phyloP scores from a whole-genome alignment of 2,888 invertebrate species.

The Nomada ferruginata region DNA sequence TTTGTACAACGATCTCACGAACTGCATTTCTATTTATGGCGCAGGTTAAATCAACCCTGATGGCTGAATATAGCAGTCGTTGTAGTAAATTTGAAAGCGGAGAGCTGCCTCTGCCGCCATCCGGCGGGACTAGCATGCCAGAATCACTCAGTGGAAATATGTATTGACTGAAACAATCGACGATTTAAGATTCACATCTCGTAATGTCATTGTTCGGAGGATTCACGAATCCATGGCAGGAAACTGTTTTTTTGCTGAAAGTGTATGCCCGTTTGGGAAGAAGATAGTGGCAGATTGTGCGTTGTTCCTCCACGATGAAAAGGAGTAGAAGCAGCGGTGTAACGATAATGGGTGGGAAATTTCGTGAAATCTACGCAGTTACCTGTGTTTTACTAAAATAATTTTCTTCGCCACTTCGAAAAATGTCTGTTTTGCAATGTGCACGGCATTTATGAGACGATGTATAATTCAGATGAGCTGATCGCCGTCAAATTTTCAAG shows the following conservation, averaged over 20 bases:
- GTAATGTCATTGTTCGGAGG: constrained; percentile 25
- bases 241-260: constrained; percentile 27
- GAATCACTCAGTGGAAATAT: constrained; percentile 80
- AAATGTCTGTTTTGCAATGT: constrained; percentile 46
- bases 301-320: constrained; percentile 10
- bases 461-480: constrained; percentile 17
- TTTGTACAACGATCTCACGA: neutral
- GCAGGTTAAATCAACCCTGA: constrained; percentile 79
- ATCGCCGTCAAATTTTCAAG: constrained; percentile 1
- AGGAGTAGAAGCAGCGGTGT: constrained; percentile 13
- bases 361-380: constrained; percentile 50
- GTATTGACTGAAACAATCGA: constrained; percentile 72
- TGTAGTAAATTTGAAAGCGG: constrained; percentile 81
- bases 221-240: constrained; percentile 23
- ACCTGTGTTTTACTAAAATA: constrained; percentile 58
- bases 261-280: constrained; percentile 12
- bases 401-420: constrained; percentile 41
- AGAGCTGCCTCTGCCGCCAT: constrained; percentile 79
- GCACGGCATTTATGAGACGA: constrained; percentile 42
- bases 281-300: constrained; percentile 7
- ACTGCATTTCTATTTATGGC: neutral
- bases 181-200: constrained; percentile 24
- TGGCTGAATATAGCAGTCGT: constrained; percentile 81
- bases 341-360: constrained; percentile 24
- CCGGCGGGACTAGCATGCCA: constrained; percentile 78